Evolutionary conservation across 2,113 vertebrate genomes (phyloP), one percentile per base, ranked within the genome.

Genomic region (Trachemys scripta): DNA sequence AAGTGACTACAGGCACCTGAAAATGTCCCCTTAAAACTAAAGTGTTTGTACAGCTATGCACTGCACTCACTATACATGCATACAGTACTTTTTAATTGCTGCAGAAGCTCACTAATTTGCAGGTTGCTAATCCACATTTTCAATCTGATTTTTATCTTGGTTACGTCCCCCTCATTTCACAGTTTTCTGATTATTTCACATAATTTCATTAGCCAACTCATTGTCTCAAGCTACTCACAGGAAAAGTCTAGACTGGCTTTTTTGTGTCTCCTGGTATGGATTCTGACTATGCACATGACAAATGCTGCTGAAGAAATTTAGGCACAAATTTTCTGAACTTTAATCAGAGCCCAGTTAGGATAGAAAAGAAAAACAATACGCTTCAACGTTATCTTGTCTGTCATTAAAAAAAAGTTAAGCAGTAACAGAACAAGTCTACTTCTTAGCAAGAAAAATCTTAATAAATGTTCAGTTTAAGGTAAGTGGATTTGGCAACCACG

Each of bases 351-450:
- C 87, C 38, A 91, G n/a, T n/a, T 80, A 56, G 62, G 2, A 86
- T 5, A 6, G 17, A 8, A 94, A 85, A 59, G 7, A 72, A 93
- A 85, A 13, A 89, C 7, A 54, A 93, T 92, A 87, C 57, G 80
- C 76, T 84, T 89, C 87, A 93, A 90, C 29, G 87, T 87, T 16
- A 85, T 91, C 49, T 62, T 89, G 42, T 94, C 89, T 47, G 79
- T 83, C 38, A 59, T 38, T 91, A 47, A 93, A 88, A 78, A 82
- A 16, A 88, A 31, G 78, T 95, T 87, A 78, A 78, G 92, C 92
- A 96, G 89, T 82, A 3, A 81, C 20, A 14, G 5, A 85, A 19
- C 7, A 57, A 79, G 24, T 16, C 31, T 5, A 4, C 4, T 35
- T 82, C 80, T 92, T 42, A 78, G 72, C 56, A 82, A 80, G 62